Percentiles rank a stretch among this genome's conserved stretches.
phyloP scores from a whole-genome alignment of 2,113 vertebrate species.

The Chelonoidis abingdonii region DNA sequence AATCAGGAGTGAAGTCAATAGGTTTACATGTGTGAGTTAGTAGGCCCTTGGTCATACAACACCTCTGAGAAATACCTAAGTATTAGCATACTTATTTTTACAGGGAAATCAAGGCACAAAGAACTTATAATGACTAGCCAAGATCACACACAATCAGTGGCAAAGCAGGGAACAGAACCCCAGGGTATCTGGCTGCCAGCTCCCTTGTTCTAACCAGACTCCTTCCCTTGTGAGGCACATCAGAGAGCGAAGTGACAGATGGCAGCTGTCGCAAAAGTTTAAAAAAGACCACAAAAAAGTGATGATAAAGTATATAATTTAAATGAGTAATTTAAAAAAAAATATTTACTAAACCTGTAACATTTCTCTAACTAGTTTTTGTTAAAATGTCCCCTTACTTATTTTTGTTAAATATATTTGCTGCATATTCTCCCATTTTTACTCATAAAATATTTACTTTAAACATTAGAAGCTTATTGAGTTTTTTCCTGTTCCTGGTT shows the following conservation, averaged over 20 bases:
- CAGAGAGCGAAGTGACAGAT: not conserved
- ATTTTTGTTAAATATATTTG: slow-evolving; percentile 46
- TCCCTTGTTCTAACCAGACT: not conserved
- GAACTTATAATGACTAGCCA: not conserved
- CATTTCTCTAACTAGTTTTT: not conserved
- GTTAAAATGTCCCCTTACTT: not conserved
- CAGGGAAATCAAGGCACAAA: not conserved
- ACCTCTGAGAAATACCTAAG: not conserved
- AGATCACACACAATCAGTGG: not conserved
- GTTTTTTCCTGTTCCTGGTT: slow-evolving; percentile 52
- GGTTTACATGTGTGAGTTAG: not conserved
- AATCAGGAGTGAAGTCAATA: not conserved
- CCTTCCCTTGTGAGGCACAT: not conserved
- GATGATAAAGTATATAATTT: not conserved
- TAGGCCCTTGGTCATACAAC: not conserved
- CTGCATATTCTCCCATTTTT: slow-evolving; percentile 20
- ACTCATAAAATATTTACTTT: slow-evolving; percentile 31
- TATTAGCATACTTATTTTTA: not conserved
- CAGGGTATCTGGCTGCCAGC: not conserved
- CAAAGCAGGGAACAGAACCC: not conserved
- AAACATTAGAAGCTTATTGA: slow-evolving; percentile 47
- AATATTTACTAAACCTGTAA: not conserved
- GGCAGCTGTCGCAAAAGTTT: not conserved
- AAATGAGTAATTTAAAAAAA: slow-evolving; percentile 43
- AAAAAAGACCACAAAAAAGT: not conserved